Base-by-base conservation (phyloP, 2,113 vertebrate genomes). In the Dicrurus megarhynchus region DNA sequence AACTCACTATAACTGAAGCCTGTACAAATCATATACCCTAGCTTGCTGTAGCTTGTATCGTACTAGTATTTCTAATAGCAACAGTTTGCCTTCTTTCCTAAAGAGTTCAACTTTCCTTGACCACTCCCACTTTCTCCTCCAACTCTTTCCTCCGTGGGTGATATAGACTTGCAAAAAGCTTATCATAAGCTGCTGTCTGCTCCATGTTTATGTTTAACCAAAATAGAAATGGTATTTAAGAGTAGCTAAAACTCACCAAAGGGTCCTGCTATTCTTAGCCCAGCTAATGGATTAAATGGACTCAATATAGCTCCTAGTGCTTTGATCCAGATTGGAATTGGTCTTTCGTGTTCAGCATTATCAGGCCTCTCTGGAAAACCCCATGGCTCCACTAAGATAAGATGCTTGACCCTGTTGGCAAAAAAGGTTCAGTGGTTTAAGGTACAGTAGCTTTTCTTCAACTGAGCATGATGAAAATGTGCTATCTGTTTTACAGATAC, bases 301-400 rank as follows among this genome's bases (percentile, higher is more conserved):
- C 98, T 99, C 95, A 99, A 67, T 53, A 99, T 97, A 83, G 99
- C 99, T 63, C 99, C 99, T 20, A 99, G 95, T 71, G 98, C 99
- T 98, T 99, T 98, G 97, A 99, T 99, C 99, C 99, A 99, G 50
- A 99, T 98, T 3, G 99, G 99, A 97, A 99, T 98, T 61, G 99
- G 98, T 83, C 98, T 97, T 84, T 99, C 99, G 2, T 98, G 97
- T 52, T 99, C 98, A 16, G 90, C 97, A 46, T 97, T 97, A 87
- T 98, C 98, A 20, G 98, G 99, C 57, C 98, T 96, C 96, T 99
- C 98, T 55, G 99, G 99, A 94, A 99, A 99, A 91, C 99, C 99
- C 99, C 99, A 99, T 3, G 99, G 99, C 89, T 99, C 99, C 97
- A 99, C 99, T 97, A 99, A 97, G 91, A 99, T 97, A 57, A 99